phyloP scores from a whole-genome alignment of 2,888 invertebrate species.

The Chrysina gloriosa region DNA sequence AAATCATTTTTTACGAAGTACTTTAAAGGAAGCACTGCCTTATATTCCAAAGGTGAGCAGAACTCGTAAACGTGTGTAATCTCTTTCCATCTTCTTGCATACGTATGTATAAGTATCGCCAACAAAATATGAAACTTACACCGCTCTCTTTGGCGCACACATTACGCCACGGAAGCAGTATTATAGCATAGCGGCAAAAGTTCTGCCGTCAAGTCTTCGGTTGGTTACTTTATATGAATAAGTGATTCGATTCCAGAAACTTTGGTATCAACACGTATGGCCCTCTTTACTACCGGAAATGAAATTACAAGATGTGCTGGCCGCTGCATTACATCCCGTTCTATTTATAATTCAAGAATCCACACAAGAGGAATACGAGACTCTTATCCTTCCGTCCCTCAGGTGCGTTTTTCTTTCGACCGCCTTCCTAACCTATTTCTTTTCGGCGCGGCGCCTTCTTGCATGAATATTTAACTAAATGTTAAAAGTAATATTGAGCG shows the following conservation, averaged over 20 bases:
- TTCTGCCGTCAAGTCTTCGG: no score
- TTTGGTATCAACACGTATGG: constrained; percentile 95
- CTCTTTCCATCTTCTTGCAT: neutral
- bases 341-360: constrained; percentile 85
- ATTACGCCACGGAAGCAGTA: no score
- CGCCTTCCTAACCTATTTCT: constrained; percentile 7
- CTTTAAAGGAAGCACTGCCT: constrained; percentile 87
- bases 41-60: constrained; percentile 85
- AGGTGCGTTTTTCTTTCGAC: constrained; percentile 71
- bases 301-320: constrained; percentile 85
- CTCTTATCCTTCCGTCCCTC: constrained; percentile 84
- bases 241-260: constrained; percentile 74
- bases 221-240: neutral
- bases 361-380: constrained; percentile 81
- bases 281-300: constrained; percentile 89
- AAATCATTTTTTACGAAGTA: constrained; percentile 88
- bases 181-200: neutral
- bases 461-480: constrained; percentile 9
- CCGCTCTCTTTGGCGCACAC: no score
- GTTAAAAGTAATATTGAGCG: constrained; percentile 4
- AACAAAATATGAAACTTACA: neutral
- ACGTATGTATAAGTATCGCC: neutral
- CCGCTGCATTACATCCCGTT: constrained; percentile 86
- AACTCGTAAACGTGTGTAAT: constrained; percentile 53
- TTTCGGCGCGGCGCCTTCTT: neutral